Evolutionary conservation across 2,888 invertebrate species (phyloP), one percentile per base, ranked within the genome.

Genomic region (Polymixis lichenea): DNA sequence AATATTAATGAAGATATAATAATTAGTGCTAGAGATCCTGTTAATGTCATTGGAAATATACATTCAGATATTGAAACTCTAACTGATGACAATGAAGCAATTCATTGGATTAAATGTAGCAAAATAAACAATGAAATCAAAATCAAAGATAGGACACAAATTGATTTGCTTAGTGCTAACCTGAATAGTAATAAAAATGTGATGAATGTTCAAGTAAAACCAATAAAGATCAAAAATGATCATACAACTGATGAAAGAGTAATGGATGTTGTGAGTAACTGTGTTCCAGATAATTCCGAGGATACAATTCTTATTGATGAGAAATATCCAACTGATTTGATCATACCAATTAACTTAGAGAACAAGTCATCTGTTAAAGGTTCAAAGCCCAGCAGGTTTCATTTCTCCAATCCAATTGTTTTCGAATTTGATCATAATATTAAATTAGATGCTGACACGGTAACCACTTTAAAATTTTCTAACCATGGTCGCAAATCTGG

Each of bases 1-100:
- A 91, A 69, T 88, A 88, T 17, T 86, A 87, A 61, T 71, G 32
- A 1, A 17, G 15, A 49, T 55, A 28, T 28, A 70, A 46, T 56
- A 62, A 15, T 4, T 1, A 9, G 32, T 72, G 69, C 7, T n/a
- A 62, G 71, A 15, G 15, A 53, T n/a, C 13, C 13, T 13, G 15
- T 53, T 9, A 22, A 43, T 60, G 58, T 32, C 0, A 11, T 5
- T 28, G 58, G 38, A 32, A 46, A 46, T 22, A 19, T n/a, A 49
- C n/a, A 49, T 49, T n/a, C 32, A n/a, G 19, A n/a, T 11, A 64
- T 49, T n/a, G 49, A 49, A 62, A 70, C 49, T 32, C 19, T n/a
- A 62, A 32, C 49, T 46, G 22, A 32, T 53, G 58, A 69, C 28
- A 61, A 43, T 60, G 53, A 53, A 6, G 8, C n/a, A 28, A 53